Evolutionary conservation across 1,140 invertebrate genomes (phyloP), one percentile per base, ranked within the genome.

Genomic region (Gonioctena quinquepunctata): DNA sequence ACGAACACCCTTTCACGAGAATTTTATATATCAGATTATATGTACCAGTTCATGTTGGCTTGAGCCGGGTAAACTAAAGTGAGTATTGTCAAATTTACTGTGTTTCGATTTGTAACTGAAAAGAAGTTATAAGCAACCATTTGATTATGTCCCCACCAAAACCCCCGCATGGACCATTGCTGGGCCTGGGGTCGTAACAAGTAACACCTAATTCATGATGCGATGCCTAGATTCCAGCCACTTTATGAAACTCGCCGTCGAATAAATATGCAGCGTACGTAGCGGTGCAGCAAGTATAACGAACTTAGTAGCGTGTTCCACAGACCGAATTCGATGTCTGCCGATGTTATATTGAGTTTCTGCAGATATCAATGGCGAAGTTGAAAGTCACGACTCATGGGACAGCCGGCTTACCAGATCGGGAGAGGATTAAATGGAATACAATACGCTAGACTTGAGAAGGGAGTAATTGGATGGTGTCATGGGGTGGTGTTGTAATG

Each of bases 221-320:
- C n/a, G n/a, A n/a, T n/a, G 33, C 11, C 7, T n/a, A 11, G 33
- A 0, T 13, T 42, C 8, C 13, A 2, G 33, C 33, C 11, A 42
- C 33, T 13, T 42, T 42, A 42, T 42, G 33, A 42, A 42, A 1
- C 7, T 4, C 33, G 16, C 13, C 33, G 2, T 42, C 33, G 33
- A 56, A 23, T 56, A 56, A 56, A 56, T 56, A 56, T 56, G 52
- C 52, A 56, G 52, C 18, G 8, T 18, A 56, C 52, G 52, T 56
- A 21, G 19, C 22, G 52, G 52, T 19, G 52, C 52, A 42, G 33
- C 16, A 11, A 56, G 22, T 56, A 56, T 56, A 56, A 56, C 52
- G 52, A 56, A 56, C 52, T 56, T 56, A 21, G 52, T 42, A n/a
- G 8, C 16, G 33, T 19, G 33, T 42, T 42, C 33, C 16, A 4